Evolutionary conservation across 2,888 invertebrate species (phyloP).

Genomic region (Poecilus cupreus): DNA sequence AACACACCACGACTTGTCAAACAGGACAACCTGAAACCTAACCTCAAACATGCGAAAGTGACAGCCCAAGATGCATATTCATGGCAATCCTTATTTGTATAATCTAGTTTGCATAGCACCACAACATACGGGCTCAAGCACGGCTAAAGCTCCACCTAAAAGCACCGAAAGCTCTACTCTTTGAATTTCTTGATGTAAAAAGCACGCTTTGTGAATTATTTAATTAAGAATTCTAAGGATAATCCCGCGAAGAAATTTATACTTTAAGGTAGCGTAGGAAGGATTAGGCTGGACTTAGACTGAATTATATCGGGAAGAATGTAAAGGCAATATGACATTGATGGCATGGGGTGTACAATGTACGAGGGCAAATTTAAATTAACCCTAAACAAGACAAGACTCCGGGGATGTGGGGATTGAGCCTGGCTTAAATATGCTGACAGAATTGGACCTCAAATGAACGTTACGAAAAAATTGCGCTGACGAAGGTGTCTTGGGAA

Average conservation of each 20-base stretch:
- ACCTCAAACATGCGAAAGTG: conserved; percentile 10
- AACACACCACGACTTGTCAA: background rate
- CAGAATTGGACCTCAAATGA: conserved; percentile 17
- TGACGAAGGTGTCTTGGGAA: background rate
- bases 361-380: conserved; percentile 36
- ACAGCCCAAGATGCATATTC: conserved; percentile 41
- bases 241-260: conserved; percentile 31
- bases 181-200: conserved; percentile 18
- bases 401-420: background rate
- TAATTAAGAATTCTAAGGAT: conserved; percentile 43
- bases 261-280: background rate
- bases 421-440: background rate
- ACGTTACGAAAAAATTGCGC: background rate
- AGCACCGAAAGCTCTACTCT: background rate
- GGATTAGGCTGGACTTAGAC: background rate
- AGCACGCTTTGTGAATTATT: conserved; percentile 47
- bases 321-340: conserved; percentile 10
- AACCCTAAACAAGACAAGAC: conserved; percentile 38
- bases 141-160: background rate
- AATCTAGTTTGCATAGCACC: conserved; percentile 31
- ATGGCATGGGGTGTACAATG: background rate
- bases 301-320: conserved; percentile 16
- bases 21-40: background rate
- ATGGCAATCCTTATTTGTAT: conserved; percentile 48
- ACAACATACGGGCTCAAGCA: background rate